Conservation (phyloP, 2,113 vertebrate species). For the Mormyrus iriodes region DNA sequence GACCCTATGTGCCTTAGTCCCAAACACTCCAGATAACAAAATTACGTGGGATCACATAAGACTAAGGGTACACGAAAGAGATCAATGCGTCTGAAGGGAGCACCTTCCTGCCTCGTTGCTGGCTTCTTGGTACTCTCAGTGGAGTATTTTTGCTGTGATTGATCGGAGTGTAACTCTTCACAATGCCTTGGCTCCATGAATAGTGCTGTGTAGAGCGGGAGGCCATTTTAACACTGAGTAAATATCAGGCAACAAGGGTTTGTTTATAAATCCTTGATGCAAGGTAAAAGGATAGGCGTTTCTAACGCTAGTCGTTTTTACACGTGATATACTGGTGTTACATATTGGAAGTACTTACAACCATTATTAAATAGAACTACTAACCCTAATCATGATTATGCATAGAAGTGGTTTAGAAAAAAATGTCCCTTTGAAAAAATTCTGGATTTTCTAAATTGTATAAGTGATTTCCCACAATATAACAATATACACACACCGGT, state of each 20-base stretch:
- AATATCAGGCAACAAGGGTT: constrained; percentile 38
- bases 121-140: constrained; percentile 39
- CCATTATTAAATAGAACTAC: neutral
- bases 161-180: constrained; percentile 36
- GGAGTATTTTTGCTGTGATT: constrained; percentile 44
- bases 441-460: neutral
- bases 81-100: neutral
- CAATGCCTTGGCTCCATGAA: constrained; percentile 42
- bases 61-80: neutral
- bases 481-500: neutral
- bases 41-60: neutral
- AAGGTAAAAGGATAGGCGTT: neutral
- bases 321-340: no score
- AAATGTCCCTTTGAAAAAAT: neutral
- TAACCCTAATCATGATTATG: neutral
- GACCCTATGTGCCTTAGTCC: neutral
- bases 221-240: constrained; percentile 41
- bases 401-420: neutral
- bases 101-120: constrained; percentile 30
- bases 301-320: neutral
- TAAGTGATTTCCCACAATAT: neutral
- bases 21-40: neutral
- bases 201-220: constrained; percentile 41
- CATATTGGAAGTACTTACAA: neutral
- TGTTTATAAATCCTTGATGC: neutral